Evolutionary conservation across 2,113 vertebrate species (phyloP), one percentile per base, ranked within the genome.

Genomic region (Pleuronectes platessa): DNA sequence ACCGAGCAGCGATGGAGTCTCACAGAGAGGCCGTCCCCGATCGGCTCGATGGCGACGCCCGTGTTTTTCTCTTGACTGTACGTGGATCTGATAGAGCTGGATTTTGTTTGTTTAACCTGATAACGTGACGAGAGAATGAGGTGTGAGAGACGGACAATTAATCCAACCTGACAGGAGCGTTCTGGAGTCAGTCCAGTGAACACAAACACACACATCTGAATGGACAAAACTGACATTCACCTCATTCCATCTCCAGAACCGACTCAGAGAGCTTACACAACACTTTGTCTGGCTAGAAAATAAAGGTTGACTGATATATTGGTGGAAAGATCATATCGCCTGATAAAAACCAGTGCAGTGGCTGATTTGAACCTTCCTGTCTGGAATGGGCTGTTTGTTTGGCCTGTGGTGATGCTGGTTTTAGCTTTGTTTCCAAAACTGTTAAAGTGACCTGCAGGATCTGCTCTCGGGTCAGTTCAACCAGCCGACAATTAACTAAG

Each of bases 141-240:
- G 49, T 5, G 35, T 51, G 45, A 65, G 51, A 49, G 72, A 66
- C 24, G 37, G 40, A 31, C n/a, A 47, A 68, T 68, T 40, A 60
- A 71, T 35, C 14, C 27, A 4, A 47, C 74, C 73, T 53, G 45
- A 15, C 40, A 0, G 40, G 40, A 49, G 10, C 14, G 1, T 15
- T 47, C 24, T 64, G 81, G 77, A 81, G 27, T 21, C 18, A 0
- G 3, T 62, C 78, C 82, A 85, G 58, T 10, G 23, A 4, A 74
- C 54, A 85, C 72, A 86, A 68, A 72, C 74, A 68, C 31, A 54
- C 17, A 51, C 76, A 64, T 18, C 26, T 31, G 58, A 75, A 73
- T 71, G 79, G 65, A 75, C 61, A 81, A 81, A 77, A 79, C 61
- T 37, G n/a, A 18, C 53, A 68, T 76, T 71, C 9, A 0, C 40